Evolutionary conservation across 2,113 vertebrate genomes (phyloP).

Genomic region (Aphyosemion australe): DNA sequence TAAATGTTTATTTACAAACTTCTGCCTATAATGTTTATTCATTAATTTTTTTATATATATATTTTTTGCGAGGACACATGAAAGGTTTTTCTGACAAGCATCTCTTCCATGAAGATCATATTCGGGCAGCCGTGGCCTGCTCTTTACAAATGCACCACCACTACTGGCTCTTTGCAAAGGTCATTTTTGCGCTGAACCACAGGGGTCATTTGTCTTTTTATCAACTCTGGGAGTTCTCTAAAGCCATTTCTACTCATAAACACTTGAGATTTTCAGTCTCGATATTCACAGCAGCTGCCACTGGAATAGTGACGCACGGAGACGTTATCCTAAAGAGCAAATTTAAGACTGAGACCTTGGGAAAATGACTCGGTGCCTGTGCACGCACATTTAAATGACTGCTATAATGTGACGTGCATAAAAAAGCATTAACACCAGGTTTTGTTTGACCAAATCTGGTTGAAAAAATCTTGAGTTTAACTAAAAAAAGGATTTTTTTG

Average conservation of each 20-base stretch:
- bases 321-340: not conserved
- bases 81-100: not conserved
- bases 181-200: not conserved
- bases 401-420: too few relatives aligned
- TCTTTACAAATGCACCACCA: not conserved
- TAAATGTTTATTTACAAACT: too few relatives aligned
- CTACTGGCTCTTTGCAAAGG: not conserved
- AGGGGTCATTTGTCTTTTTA: not conserved
- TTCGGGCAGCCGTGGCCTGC: not conserved
- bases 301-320: not conserved
- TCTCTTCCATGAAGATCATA: not conserved
- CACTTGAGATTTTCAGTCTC: not conserved
- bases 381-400: too few relatives aligned
- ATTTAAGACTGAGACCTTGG: not conserved
- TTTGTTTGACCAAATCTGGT: slow-evolving; percentile 19
- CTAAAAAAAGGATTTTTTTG: slow-evolving; percentile 21
- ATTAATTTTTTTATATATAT: too few relatives aligned
- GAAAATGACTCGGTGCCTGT: too few relatives aligned
- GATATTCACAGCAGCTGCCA: not conserved
- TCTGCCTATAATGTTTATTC: too few relatives aligned
- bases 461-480: slow-evolving; percentile 1
- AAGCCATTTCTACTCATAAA: not conserved
- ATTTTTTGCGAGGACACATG: not conserved
- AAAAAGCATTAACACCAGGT: slow-evolving; percentile 2
- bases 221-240: not conserved